Base-by-base conservation (phyloP, 2,797 vertebrate genomes). In the Acanthopagrus latus region DNA sequence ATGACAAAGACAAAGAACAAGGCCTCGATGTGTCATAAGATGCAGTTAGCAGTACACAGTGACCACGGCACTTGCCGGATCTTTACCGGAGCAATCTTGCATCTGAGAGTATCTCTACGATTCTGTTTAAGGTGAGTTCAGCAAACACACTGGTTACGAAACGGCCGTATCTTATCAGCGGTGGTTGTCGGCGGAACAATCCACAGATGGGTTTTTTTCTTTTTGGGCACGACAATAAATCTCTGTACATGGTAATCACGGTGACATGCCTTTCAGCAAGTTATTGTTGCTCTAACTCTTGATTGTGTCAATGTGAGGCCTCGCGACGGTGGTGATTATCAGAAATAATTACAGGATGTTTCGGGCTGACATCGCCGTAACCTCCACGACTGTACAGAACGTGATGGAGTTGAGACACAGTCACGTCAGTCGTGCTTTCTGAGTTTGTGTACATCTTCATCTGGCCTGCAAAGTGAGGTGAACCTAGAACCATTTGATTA, bases 221-320 rank as follows among this genome's bases (percentile, higher is more conserved):
- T 47, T 58, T 7, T 52, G 17, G 17, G 18, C 13, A 54, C 43
- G 38, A 23, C 18, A 33, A 18, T 72, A 60, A 14, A 60, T 44
- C 17, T 18, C 8, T 21, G 33, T 48, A 41, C 21, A 43, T 58
- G 52, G 25, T 74, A 12, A 59, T 59, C 48, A 8, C 8, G 20
- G 1, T 41, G 25, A 33, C n/a, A 43, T 46, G 43, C 21, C 38
- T 52, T 65, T 60, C 27, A 47, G 9, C 66, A 29, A 41, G 27
- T 29, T 50, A 48, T 67, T 66, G 41, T 62, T 47, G 27, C 48
- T 29, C n/a, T 55, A 11, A 55, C n/a, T 65, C 33, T 27, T 71
- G 21, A 4, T 11, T 21, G 4, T 50, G 51, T 14, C 18, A 64
- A 11, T 38, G 17, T 25, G 23, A 64, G 38, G 25, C 9, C 48